phyloP scores from a whole-genome alignment of 2,888 invertebrate species.

The Leptinotarsa peninsularis region DNA sequence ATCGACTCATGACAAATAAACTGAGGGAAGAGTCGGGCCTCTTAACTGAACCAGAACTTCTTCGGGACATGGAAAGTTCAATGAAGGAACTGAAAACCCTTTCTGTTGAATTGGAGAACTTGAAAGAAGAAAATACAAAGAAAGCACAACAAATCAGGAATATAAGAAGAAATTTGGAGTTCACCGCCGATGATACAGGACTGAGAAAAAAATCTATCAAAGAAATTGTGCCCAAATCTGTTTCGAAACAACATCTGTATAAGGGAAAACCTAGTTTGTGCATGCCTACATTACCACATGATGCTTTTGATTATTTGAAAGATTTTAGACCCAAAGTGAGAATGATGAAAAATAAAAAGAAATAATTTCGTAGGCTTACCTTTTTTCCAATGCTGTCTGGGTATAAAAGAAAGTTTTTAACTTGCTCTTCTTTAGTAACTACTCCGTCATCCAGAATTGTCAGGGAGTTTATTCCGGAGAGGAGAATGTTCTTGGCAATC shows the following conservation, averaged over 20 bases:
- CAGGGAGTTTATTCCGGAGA: conserved; percentile 92
- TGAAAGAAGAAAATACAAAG: conserved; percentile 46
- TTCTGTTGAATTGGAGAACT: conserved; percentile 45
- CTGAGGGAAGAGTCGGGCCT: conserved; percentile 67
- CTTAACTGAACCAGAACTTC: conserved; percentile 67
- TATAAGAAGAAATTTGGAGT: conserved; percentile 40
- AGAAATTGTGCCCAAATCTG: conserved; percentile 18
- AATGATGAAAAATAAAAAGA: conserved; percentile 16
- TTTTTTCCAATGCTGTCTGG: conserved; percentile 81
- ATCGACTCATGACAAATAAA: conserved; percentile 63
- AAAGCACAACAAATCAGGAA: conserved; percentile 45
- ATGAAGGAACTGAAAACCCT: conserved; percentile 58
- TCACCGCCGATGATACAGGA: conserved; percentile 24
- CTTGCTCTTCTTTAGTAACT: conserved; percentile 78
- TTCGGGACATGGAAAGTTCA: conserved; percentile 67
- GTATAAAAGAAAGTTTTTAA: conserved; percentile 87
- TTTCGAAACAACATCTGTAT: conserved; percentile 15
- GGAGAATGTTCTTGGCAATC: conserved; percentile 93
- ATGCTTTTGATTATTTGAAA: conserved; percentile 36
- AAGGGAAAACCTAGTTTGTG: conserved; percentile 33
- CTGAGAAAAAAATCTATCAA: conserved; percentile 22
- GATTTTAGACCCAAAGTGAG: conserved; percentile 25
- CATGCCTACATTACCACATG: conserved; percentile 32
- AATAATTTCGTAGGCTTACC: conserved; percentile 65
- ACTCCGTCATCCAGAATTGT: conserved; percentile 84